Percentiles rank a stretch among this genome's conserved stretches.
Evolutionary conservation across 2,888 invertebrate genomes (phyloP).

Genomic region (Eupithecia subfuscata): DNA sequence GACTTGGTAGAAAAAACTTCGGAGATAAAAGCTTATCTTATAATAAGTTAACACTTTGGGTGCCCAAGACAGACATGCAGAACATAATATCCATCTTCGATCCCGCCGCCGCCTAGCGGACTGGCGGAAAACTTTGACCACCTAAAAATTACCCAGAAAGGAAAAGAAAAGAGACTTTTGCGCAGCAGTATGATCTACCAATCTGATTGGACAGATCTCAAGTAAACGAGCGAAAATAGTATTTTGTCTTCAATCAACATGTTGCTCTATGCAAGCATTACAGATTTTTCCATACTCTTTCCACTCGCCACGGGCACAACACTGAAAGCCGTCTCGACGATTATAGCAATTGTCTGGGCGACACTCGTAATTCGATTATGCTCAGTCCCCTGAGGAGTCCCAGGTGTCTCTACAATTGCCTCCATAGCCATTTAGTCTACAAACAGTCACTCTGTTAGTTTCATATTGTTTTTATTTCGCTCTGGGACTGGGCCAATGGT

Average conservation of each 20-base stretch:
- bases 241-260: background rate
- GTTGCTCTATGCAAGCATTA: background rate
- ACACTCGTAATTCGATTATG: constrained; percentile 34
- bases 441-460: constrained; percentile 29
- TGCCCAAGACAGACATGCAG: no score
- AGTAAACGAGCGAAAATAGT: no score
- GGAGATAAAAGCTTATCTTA: no score
- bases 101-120: no score
- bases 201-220: no score
- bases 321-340: constrained; percentile 15
- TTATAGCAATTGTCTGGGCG: constrained; percentile 30
- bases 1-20: no score
- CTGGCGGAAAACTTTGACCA: no score
- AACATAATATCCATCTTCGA: no score
- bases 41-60: no score
- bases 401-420: constrained; percentile 33
- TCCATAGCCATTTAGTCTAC: constrained; percentile 31
- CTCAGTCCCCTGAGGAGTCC: constrained; percentile 24
- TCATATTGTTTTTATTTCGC: constrained; percentile 28
- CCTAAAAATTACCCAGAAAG: no score
- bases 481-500: constrained; percentile 19
- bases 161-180: no score
- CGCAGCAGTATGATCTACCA: no score
- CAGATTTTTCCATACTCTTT: constrained; percentile 11
- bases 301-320: background rate